Percentiles rank a stretch among this genome's conserved stretches.
phyloP scores from a whole-genome alignment of 2,888 invertebrate species.

The Anodontia alba region DNA sequence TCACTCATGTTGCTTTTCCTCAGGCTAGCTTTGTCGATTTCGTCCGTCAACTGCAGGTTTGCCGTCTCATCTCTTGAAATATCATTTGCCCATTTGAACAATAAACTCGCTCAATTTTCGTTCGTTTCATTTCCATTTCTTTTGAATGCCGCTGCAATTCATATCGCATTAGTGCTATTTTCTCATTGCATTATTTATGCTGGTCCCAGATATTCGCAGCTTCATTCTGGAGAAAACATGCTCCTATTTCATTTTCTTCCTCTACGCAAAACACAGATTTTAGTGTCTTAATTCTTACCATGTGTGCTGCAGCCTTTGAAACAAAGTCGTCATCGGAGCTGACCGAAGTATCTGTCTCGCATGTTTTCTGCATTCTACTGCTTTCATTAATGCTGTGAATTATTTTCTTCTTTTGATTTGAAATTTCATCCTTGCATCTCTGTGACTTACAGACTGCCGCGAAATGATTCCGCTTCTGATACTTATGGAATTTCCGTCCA shows the following conservation, averaged over 20 bases:
- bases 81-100: not conserved
- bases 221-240: not conserved
- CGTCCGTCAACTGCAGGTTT: not conserved
- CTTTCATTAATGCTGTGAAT: not conserved
- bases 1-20: not conserved
- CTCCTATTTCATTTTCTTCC: not conserved
- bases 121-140: not conserved
- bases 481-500: not conserved
- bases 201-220: not conserved
- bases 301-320: conserved; percentile 13
- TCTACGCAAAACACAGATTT: not conserved
- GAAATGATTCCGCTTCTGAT: not conserved
- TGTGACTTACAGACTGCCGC: not conserved
- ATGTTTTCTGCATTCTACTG: not conserved
- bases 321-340: conserved; percentile 7
- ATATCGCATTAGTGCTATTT: not conserved
- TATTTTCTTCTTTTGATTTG: not conserved
- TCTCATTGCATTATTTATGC: not conserved
- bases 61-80: not conserved
- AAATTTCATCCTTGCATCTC: not conserved
- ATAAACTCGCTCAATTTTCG: not conserved
- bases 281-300: not conserved
- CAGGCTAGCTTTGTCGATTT: not conserved
- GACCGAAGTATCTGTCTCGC: not conserved
- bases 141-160: not conserved